These are phyloP conservation scores for Luffia ferchaultella DNA, from an alignment of 2,888 invertebrate genomes.

Conservation along the genomic window DNA sequence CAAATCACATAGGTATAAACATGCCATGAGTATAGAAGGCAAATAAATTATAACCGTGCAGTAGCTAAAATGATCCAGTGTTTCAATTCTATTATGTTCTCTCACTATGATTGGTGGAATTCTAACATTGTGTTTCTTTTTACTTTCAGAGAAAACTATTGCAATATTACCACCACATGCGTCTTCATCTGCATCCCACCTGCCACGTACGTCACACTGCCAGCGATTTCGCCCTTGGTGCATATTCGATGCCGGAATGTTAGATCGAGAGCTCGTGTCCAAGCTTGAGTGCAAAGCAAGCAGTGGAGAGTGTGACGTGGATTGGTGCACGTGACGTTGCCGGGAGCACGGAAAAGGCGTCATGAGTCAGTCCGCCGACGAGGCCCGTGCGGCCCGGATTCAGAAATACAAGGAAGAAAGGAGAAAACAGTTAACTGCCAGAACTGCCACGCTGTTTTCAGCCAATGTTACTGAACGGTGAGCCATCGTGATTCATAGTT, in stretches of 20 bases:
- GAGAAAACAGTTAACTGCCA: constrained; percentile 72
- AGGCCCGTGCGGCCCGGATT: constrained; percentile 69
- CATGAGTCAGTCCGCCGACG: constrained; percentile 52
- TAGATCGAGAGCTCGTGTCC: constrained; percentile 38
- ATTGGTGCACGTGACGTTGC: neutral
- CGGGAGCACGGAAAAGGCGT: constrained; percentile 22
- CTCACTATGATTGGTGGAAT: no score
- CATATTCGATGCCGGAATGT: constrained; percentile 54
- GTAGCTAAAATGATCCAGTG: no score
- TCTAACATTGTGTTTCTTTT: neutral
- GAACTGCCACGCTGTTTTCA: constrained; percentile 67
- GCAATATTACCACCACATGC: neutral
- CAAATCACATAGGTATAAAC: no score
- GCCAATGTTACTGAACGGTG: constrained; percentile 68
- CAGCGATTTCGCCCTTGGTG: constrained; percentile 38
- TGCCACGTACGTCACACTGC: constrained; percentile 46
- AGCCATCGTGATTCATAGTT: constrained; percentile 11
- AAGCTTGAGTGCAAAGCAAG: constrained; percentile 25
- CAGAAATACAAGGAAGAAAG: constrained; percentile 78
- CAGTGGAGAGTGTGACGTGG: neutral
- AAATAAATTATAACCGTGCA: no score
- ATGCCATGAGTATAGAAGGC: no score
- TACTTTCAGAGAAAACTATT: neutral
- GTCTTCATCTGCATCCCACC: neutral
- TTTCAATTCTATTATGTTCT: no score